Percentiles rank a stretch among this genome's conserved stretches.
These are phyloP conservation scores for Cerastis rubricosa DNA, from an alignment of 2,888 invertebrate species.

Conservation along the genomic window DNA sequence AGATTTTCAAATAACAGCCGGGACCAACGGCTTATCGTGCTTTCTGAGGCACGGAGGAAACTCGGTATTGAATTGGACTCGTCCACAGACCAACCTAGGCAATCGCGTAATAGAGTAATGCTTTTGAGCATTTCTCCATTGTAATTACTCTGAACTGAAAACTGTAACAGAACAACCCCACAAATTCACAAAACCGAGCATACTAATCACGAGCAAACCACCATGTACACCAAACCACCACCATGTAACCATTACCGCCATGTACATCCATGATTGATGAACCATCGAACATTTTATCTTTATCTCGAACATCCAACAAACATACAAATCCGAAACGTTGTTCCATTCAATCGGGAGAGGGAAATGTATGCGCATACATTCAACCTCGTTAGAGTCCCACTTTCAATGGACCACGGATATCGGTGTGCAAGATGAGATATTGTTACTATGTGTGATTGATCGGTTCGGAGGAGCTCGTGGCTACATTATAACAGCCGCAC, in stretches of 20 bases:
- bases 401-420: slow-evolving; percentile 69
- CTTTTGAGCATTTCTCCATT: no score
- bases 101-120: no score
- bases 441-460: slow-evolving; percentile 42
- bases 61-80: no score
- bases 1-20: no score
- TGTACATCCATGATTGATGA: slow-evolving; percentile 54
- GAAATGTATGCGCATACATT: slow-evolving; percentile 88
- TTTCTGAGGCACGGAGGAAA: no score
- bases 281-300: slow-evolving; percentile 55
- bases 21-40: no score
- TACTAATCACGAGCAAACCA: slow-evolving; percentile 28
- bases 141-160: not conserved
- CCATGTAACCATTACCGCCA: slow-evolving; percentile 23
- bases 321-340: slow-evolving; percentile 79
- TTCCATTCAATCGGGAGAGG: slow-evolving; percentile 80
- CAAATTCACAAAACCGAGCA: not conserved
- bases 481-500: no score
- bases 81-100: no score
- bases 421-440: slow-evolving; percentile 67
- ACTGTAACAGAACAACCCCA: not conserved
- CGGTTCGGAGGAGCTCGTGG: no score
- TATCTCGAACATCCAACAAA: slow-evolving; percentile 61
- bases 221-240: no score
- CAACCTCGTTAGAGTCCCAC: slow-evolving; percentile 81